Conservation (phyloP, 2,888 invertebrate genomes). For the Petrolisthes cinctipes region DNA sequence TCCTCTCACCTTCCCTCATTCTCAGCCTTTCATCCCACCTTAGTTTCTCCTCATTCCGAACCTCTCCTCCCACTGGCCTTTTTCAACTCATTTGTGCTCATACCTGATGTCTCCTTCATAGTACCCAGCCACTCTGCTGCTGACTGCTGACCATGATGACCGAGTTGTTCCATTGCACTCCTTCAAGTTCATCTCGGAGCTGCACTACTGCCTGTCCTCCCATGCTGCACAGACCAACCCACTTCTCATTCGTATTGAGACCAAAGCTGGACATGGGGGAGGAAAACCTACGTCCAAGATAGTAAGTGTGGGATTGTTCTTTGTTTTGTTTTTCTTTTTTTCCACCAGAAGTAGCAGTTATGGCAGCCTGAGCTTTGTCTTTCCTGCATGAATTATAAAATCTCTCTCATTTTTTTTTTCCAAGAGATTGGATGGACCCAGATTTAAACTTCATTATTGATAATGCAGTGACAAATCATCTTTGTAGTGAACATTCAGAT, state of each 20-base stretch:
- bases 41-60: background rate
- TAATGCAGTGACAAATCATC: no score
- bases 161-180: constrained; percentile 98
- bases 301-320: constrained; percentile 73
- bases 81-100: no score
- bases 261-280: constrained; percentile 95
- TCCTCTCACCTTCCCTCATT: no score
- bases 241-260: constrained; percentile 89
- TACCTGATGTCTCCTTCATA: constrained; percentile 70
- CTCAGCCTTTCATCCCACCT: background rate
- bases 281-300: constrained; percentile 96
- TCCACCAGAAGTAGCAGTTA: no score
- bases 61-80: no score
- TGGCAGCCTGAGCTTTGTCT: no score
- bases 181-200: constrained; percentile 90
- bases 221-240: constrained; percentile 80
- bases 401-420: no score
- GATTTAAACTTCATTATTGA: no score
- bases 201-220: constrained; percentile 82
- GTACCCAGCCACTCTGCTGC: constrained; percentile 90
- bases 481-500: background rate
- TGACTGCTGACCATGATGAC: constrained; percentile 99
- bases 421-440: no score
- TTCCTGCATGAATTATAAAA: no score
- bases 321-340: no score